A percentile compares a stretch with the other conserved stretches of the same genome.
phyloP scores from a whole-genome alignment of 2,113 vertebrate species.

The Micronisus gabar region DNA sequence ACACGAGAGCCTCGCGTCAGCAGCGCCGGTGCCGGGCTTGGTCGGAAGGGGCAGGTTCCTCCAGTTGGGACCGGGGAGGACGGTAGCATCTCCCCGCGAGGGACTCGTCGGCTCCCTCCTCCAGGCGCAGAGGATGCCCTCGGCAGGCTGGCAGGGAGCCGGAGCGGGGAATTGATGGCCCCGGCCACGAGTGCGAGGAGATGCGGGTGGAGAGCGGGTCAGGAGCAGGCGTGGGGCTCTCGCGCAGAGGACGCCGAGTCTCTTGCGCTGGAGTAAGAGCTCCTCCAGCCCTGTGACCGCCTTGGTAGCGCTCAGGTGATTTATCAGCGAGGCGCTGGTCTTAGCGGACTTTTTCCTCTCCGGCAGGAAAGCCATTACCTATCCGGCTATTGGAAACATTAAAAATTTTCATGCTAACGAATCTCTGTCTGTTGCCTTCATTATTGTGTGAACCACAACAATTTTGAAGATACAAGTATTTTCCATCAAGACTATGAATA shows the following conservation, averaged over 20 bases:
- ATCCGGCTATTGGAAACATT: constrained; percentile 22
- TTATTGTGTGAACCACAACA: constrained; percentile 66
- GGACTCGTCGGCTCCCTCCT: not conserved
- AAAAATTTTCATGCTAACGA: constrained; percentile 36
- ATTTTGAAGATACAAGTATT: constrained; percentile 76
- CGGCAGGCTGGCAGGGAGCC: not conserved
- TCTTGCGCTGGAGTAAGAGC: not conserved
- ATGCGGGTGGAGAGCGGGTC: not conserved
- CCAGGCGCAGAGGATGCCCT: not conserved
- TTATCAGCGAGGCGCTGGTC: constrained; percentile 3
- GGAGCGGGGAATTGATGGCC: not conserved
- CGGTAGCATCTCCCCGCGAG: not conserved
- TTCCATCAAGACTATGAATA: constrained; percentile 77
- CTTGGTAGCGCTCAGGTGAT: constrained; percentile 14
- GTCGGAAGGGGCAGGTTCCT: not conserved
- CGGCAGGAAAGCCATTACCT: constrained; percentile 25
- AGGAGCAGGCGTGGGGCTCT: not conserved
- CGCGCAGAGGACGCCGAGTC: not conserved
- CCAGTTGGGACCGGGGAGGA: not conserved
- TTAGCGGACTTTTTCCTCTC: not conserved
- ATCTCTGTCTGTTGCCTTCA: constrained; percentile 53
- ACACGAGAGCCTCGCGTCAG: not conserved
- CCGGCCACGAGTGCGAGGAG: not conserved
- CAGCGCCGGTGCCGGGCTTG: not conserved
- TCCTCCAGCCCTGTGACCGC: not conserved